These are phyloP conservation scores for Steinernema hermaphroditum DNA, from an alignment of 2,888 invertebrate species.

Conservation along the genomic window DNA sequence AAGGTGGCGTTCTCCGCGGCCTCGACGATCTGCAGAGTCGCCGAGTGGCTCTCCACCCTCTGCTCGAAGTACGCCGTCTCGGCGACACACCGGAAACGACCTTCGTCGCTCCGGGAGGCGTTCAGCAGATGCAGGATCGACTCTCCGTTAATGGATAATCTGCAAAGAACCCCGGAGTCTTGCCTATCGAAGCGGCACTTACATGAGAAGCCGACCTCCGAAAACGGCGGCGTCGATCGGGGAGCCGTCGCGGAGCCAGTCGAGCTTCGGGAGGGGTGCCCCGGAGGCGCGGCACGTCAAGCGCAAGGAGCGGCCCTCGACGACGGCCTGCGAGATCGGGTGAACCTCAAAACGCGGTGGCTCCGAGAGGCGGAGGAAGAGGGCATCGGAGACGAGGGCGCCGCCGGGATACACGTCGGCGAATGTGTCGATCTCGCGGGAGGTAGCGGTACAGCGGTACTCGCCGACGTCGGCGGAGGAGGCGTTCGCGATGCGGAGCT, in stretches of 20 bases:
- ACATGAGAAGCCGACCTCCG: not conserved
- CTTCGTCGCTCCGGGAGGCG: not conserved
- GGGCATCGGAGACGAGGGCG: not conserved
- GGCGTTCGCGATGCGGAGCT: not conserved
- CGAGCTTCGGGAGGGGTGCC: not conserved
- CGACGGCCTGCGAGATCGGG: constrained; percentile 1
- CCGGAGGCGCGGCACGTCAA: not conserved
- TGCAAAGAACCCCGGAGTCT: not conserved
- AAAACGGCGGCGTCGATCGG: not conserved
- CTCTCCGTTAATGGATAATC: not conserved
- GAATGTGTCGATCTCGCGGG: not conserved
- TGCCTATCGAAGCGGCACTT: too few relatives aligned
- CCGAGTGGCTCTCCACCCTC: not conserved
- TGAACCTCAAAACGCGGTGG: not conserved
- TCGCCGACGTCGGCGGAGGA: not conserved
- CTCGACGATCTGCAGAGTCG: not conserved
- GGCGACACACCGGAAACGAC: not conserved
- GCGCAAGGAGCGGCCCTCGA: not conserved
- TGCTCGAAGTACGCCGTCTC: not conserved
- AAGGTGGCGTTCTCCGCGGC: not conserved
- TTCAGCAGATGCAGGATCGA: constrained; percentile 4
- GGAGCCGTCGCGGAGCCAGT: not conserved
- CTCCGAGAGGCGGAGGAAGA: not conserved
- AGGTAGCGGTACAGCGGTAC: not conserved
- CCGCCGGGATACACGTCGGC: not conserved